A percentile compares a stretch with the other conserved stretches of the same genome.
phyloP scores from a whole-genome alignment of 2,888 invertebrate species.

The Galerucella calmariensis region DNA sequence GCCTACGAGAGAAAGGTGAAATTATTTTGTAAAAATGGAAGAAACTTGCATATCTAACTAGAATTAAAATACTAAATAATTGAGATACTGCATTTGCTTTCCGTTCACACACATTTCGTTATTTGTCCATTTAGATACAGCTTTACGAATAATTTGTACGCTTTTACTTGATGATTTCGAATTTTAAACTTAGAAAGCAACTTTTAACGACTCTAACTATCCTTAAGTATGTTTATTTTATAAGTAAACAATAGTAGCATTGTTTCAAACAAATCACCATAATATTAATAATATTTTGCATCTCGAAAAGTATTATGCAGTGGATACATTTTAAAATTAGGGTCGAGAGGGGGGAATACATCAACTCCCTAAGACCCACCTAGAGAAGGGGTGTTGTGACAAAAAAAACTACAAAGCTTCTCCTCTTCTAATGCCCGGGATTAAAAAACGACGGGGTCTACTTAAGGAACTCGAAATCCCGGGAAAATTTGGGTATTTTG shows the following conservation, averaged over 20 bases:
- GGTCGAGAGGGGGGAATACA: too few species aligned
- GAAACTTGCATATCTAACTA: slow-evolving; percentile 26
- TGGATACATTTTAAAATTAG: too few species aligned
- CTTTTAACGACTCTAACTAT: background rate
- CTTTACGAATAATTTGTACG: background rate
- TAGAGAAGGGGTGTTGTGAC: too few species aligned
- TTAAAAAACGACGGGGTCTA: too few species aligned
- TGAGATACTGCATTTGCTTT: background rate
- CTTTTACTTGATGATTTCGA: background rate
- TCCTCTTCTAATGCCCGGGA: too few species aligned
- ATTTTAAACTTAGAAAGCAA: background rate
- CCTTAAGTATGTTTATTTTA: background rate
- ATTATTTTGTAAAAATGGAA: slow-evolving; percentile 11
- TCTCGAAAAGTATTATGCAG: too few species aligned
- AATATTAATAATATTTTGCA: too few species aligned
- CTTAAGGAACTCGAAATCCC: too few species aligned
- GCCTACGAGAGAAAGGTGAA: slow-evolving; percentile 32
- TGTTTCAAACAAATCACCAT: too few species aligned
- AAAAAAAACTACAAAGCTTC: too few species aligned
- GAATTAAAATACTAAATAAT: background rate
- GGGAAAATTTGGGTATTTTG: too few species aligned
- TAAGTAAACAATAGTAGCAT: background rate
- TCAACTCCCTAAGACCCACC: too few species aligned
- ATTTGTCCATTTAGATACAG: background rate
- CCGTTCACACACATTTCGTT: background rate